These are phyloP conservation scores for Blera fallax DNA, from an alignment of 2,888 invertebrate genomes.

Conservation along the genomic window DNA sequence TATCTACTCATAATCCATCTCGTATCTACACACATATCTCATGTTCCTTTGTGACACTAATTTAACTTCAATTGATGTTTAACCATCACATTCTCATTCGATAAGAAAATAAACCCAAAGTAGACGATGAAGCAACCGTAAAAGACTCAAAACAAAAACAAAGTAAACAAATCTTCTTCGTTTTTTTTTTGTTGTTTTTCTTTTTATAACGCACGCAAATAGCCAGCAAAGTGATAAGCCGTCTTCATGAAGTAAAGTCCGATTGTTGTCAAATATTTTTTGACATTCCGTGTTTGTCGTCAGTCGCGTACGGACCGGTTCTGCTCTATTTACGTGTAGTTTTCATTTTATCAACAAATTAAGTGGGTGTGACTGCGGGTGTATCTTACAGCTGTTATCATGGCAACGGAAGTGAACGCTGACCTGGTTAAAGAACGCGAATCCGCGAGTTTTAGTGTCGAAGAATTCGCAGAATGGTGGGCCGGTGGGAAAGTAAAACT, in stretches of 20 bases:
- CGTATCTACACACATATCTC: background rate
- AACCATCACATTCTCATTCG: background rate
- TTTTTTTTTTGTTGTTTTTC: background rate
- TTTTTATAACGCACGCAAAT: background rate
- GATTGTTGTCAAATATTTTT: background rate
- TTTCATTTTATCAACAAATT: background rate
- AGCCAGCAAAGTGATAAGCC: background rate
- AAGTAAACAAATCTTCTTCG: background rate
- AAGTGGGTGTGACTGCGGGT: background rate
- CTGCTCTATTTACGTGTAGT: too few relatives aligned
- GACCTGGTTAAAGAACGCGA: slow-evolving; percentile 77
- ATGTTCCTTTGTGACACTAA: background rate
- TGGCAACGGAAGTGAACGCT: slow-evolving; percentile 70
- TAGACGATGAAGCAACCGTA: background rate
- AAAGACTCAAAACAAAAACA: background rate
- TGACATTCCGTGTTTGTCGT: background rate
- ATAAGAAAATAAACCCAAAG: background rate
- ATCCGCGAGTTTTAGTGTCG: slow-evolving; percentile 84
- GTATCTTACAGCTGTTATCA: background rate
- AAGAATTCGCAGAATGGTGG: slow-evolving; percentile 79
- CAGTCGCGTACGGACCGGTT: background rate
- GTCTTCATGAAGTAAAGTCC: background rate
- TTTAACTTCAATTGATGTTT: background rate
- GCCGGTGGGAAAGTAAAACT: slow-evolving; percentile 75
- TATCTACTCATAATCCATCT: background rate